These are phyloP conservation scores for Glyphotaelius pellucidus DNA, from an alignment of 2,888 invertebrate species.

Conservation along the genomic window DNA sequence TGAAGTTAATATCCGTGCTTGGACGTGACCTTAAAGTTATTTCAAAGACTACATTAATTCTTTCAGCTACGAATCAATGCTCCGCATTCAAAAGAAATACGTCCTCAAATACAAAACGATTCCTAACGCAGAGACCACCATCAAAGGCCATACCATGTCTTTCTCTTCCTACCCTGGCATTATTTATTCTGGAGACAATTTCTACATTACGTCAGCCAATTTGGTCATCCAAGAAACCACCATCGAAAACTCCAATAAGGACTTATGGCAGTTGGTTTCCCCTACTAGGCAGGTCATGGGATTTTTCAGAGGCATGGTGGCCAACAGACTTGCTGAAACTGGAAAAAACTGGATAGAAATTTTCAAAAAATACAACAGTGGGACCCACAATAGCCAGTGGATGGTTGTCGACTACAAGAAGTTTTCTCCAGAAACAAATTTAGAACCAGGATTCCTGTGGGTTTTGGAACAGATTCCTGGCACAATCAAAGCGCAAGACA, in stretches of 20 bases:
- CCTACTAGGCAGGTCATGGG: conserved; percentile 77
- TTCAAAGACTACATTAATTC: neutral
- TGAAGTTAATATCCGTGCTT: too few relatives aligned
- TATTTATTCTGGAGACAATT: conserved; percentile 80
- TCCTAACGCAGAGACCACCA: conserved; percentile 68
- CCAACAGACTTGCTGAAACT: conserved; percentile 80
- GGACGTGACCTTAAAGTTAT: neutral
- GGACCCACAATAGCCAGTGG: conserved; percentile 89
- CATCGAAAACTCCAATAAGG: conserved; percentile 81
- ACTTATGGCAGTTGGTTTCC: conserved; percentile 70
- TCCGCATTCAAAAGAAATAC: conserved; percentile 82
- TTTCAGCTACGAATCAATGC: conserved; percentile 80
- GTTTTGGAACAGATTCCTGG: conserved; percentile 81
- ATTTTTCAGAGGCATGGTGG: conserved; percentile 81
- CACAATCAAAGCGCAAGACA: conserved; percentile 71
- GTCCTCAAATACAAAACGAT: conserved; percentile 75
- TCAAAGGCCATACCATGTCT: conserved; percentile 79
- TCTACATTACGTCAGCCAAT: conserved; percentile 80
- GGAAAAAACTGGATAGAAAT: conserved; percentile 80
- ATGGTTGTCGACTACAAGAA: conserved; percentile 83
- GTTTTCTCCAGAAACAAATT: conserved; percentile 74
- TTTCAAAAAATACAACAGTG: conserved; percentile 81
- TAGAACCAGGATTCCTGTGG: conserved; percentile 76
- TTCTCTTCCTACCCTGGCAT: conserved; percentile 81
- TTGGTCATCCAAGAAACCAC: conserved; percentile 83